phyloP scores from a whole-genome alignment of 2,797 vertebrate species.

The Carapus acus region DNA sequence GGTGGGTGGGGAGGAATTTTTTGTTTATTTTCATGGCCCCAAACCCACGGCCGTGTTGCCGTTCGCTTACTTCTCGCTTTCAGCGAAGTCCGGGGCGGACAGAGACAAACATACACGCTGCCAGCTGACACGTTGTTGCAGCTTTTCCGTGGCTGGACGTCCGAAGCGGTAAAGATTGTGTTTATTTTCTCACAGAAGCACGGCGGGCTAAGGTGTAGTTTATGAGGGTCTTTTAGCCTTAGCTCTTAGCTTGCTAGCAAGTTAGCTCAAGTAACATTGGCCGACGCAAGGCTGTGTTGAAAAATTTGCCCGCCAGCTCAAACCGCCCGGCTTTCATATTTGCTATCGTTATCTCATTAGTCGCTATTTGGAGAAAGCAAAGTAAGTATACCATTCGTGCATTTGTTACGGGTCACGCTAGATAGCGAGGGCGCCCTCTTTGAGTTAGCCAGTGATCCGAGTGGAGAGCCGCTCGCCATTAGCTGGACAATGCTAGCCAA shows the following conservation, averaged over 20 bases:
- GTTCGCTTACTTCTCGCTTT: background rate
- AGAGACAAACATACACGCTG: background rate
- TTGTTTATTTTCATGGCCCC: constrained; percentile 64
- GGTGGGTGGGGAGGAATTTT: constrained; percentile 50
- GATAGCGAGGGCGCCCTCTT: background rate
- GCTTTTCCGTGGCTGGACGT: background rate
- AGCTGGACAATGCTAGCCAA: constrained; percentile 2
- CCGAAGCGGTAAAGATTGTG: no score
- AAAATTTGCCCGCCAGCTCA: no score
- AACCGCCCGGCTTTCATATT: background rate
- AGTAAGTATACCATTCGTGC: constrained; percentile 23
- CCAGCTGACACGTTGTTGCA: background rate
- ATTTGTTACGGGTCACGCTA: background rate
- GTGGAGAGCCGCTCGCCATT: background rate
- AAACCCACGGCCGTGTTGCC: constrained; percentile 15
- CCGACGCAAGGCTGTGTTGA: background rate
- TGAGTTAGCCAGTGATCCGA: constrained; percentile 16
- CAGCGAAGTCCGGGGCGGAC: background rate
- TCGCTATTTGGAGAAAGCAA: constrained; percentile 19
- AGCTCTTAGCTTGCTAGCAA: constrained; percentile 45
- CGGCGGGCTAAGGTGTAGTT: constrained; percentile 27
- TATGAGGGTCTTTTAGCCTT: constrained; percentile 27
- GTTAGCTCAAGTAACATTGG: constrained; percentile 21
- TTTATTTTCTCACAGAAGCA: constrained; percentile 10
- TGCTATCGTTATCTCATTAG: background rate